Percentiles rank a stretch among this genome's conserved stretches.
phyloP scores from a whole-genome alignment of 2,113 vertebrate genomes.

The Propithecus coquereli region DNA sequence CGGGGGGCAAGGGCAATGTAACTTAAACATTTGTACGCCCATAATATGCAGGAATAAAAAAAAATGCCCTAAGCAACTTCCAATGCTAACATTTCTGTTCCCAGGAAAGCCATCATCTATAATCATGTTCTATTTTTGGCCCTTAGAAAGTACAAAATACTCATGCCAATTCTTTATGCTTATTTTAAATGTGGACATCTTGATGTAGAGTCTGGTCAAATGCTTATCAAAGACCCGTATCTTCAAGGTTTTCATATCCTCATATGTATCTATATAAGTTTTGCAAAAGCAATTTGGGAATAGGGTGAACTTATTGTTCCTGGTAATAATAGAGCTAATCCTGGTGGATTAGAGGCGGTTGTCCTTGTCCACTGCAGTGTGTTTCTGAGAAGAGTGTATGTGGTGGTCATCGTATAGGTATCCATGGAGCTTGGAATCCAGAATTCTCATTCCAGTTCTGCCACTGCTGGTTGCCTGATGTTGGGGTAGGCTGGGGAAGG shows the following conservation, averaged over 20 bases:
- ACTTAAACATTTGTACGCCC: too few species aligned
- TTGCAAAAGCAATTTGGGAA: neutral
- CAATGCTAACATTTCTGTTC: constrained; percentile 1
- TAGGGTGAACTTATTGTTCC: neutral
- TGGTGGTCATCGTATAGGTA: accelerated
- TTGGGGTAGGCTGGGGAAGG: neutral
- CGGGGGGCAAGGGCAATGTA: too few species aligned
- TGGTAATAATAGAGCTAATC: neutral
- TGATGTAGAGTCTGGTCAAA: neutral
- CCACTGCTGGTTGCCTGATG: neutral
- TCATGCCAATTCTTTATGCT: neutral
- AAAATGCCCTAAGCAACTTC: neutral
- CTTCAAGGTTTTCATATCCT: neutral
- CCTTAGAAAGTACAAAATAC: neutral
- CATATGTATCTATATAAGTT: neutral
- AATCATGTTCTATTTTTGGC: neutral
- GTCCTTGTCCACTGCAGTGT: neutral
- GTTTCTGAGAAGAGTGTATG: neutral
- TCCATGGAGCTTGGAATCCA: neutral
- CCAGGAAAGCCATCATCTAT: neutral
- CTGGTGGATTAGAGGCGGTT: too few species aligned
- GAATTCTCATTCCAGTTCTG: neutral
- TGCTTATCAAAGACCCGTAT: neutral
- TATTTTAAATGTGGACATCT: neutral
- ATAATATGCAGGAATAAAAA: too few species aligned